Conservation (phyloP, 2,113 vertebrate species). For the Loxodonta africana region DNA sequence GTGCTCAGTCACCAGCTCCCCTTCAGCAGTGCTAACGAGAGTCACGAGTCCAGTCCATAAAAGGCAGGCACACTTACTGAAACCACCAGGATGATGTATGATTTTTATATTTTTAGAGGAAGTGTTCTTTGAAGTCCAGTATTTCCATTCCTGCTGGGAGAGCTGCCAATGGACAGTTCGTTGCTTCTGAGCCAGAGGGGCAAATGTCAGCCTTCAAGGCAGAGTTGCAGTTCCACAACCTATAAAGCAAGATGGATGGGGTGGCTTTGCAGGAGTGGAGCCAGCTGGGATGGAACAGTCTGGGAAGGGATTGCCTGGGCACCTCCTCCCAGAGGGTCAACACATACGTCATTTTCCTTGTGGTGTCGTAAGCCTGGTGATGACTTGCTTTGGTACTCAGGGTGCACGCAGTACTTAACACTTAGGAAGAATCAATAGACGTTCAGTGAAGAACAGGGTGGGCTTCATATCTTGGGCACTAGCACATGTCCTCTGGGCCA, state of each 20-base stretch:
- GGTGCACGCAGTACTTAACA: not conserved
- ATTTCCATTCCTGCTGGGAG: slow-evolving; percentile 29
- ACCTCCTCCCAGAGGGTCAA: accelerated
- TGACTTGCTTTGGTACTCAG: not conserved
- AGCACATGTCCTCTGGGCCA: not conserved
- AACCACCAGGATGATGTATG: not conserved
- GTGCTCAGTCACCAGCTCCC: not conserved
- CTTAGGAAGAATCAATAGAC: not conserved
- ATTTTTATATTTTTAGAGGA: slow-evolving; percentile 31
- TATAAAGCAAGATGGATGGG: not conserved
- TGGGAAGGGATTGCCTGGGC: not conserved
- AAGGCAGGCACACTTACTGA: slow-evolving; percentile 6
- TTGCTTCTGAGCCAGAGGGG: not conserved
- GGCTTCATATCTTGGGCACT: not conserved
- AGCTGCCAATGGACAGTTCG: slow-evolving; percentile 21
- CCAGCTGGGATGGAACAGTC: too few species aligned
- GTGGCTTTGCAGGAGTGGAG: not conserved
- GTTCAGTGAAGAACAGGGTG: not conserved
- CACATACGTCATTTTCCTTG: not conserved
- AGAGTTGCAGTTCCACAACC: not conserved
- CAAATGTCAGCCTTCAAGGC: not conserved
- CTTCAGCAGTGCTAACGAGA: not conserved
- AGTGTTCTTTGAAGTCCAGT: slow-evolving; percentile 40
- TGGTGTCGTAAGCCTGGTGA: not conserved
- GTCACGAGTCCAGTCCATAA: not conserved